phyloP scores from a whole-genome alignment of 2,113 vertebrate species.

The Strix aluco region DNA sequence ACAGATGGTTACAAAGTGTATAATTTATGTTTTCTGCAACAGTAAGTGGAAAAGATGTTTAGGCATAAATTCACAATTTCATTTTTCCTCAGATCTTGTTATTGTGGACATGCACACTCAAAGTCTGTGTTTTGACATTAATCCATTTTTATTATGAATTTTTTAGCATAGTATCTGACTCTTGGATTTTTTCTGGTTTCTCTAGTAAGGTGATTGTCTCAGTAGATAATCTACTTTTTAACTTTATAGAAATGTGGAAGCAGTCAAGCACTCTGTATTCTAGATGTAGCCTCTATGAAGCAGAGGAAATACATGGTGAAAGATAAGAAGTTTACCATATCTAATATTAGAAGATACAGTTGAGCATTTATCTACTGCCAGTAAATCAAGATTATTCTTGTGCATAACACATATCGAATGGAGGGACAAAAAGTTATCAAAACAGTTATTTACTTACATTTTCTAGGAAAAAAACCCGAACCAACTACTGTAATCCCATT shows the following conservation, averaged over 20 bases:
- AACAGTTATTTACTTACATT: not conserved
- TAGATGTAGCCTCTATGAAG: not conserved
- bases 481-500: not conserved
- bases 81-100: not conserved
- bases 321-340: not conserved
- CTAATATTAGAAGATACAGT: not conserved
- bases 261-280: not conserved
- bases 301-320: not conserved
- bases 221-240: not conserved
- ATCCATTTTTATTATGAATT: constrained; percentile 14
- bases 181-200: not conserved
- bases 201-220: not conserved
- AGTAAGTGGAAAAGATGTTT: constrained; percentile 52
- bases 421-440: not conserved
- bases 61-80: constrained; percentile 32
- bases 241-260: not conserved
- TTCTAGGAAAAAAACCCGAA: not conserved
- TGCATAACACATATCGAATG: fast-evolving
- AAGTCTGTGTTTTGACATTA: constrained; percentile 34
- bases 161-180: not conserved
- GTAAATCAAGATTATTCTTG: not conserved
- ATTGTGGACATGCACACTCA: not conserved
- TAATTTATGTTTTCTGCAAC: constrained; percentile 72
- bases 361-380: not conserved
- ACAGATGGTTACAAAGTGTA: constrained; percentile 70